Evolutionary conservation across 2,113 vertebrate species (phyloP), one percentile per base, ranked within the genome.

Genomic region (Cyprichromis sp.): DNA sequence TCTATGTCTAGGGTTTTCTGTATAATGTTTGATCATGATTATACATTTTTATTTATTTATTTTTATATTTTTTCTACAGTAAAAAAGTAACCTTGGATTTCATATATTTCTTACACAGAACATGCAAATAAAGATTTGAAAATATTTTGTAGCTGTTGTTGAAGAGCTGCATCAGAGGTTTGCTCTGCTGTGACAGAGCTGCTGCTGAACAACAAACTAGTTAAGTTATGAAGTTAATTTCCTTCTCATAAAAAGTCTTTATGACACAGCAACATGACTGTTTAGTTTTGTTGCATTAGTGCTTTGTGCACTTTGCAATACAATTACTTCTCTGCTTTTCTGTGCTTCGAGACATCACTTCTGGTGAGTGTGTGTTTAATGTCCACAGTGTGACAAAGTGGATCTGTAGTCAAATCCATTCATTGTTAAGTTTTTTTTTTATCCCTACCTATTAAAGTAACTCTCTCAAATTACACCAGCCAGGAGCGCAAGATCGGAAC

Each of bases 1-100:
- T 63, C 59, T 63, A 1, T 36, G 0, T 36, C 17, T 34, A 0
- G 1, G 31, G 59, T 19, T 9, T 11, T 36, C 26, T 31, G 31
- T 12, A 63, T 63, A 63, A 36, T 63, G 0, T 63, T 19, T 63
- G 31, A 19, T 36, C 31, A 36, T 63, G 1, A 34, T 34, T 63
- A 36, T 63, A 63, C 31, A 29, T 61, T 61, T 61, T 61, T 34
- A 59, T 59, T 59, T 7, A 5, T 21, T 55, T 9, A 1, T 1
- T 1, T 0, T 1, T 0, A 54, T 55, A 0, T 55, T 57, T 59
- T 61, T 34, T 63, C 31, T 63, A 36, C 16, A 36, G 31, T 36
- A 36, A 63, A 63, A 63, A 36, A 0, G 0, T 63, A 36, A 63
- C 31, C 59, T 36, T 63, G 1, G 1, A 63, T 63, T 63, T 63